Evolutionary conservation across 2,113 vertebrate species (phyloP).

Genomic region (Scophthalmus maximus): DNA sequence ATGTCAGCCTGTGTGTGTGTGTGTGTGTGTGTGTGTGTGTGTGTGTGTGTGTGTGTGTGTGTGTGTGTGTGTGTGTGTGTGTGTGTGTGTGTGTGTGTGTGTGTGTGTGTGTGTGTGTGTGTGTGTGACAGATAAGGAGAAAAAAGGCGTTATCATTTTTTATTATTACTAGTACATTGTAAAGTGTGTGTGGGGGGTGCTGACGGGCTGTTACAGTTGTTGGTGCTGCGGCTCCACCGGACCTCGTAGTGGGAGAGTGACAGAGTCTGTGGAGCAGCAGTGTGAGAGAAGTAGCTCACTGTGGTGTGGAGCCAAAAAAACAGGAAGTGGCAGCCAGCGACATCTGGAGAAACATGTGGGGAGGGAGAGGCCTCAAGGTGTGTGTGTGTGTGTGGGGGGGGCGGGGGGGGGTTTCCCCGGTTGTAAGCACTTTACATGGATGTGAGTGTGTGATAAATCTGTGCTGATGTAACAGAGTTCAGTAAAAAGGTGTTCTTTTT

Average conservation of each 20-base stretch:
- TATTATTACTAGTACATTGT: no score
- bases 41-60: neutral
- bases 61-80: neutral
- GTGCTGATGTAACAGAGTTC: constrained; percentile 31
- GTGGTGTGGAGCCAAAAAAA: constrained; percentile 43
- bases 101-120: no score
- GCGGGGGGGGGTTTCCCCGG: no score
- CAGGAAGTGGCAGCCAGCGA: constrained; percentile 73
- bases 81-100: no score
- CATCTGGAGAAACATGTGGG: constrained; percentile 79
- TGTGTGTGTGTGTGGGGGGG: constrained; percentile 16
- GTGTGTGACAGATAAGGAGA: no score
- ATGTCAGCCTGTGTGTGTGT: neutral
- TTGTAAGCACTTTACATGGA: neutral
- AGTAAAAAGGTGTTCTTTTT: neutral
- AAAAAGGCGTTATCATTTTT: no score
- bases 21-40: no score
- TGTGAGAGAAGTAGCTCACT: constrained; percentile 27
- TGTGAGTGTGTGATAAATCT: neutral
- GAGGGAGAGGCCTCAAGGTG: constrained; percentile 55
- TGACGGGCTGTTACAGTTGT: no score
- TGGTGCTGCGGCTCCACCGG: no score
- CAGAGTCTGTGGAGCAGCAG: constrained; percentile 16
- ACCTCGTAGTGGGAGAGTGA: constrained; percentile 23
- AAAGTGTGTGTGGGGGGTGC: no score